Evolutionary conservation across 2,797 vertebrate species (phyloP), one percentile per base, ranked within the genome.

Genomic region (Sebastes iracundus): DNA sequence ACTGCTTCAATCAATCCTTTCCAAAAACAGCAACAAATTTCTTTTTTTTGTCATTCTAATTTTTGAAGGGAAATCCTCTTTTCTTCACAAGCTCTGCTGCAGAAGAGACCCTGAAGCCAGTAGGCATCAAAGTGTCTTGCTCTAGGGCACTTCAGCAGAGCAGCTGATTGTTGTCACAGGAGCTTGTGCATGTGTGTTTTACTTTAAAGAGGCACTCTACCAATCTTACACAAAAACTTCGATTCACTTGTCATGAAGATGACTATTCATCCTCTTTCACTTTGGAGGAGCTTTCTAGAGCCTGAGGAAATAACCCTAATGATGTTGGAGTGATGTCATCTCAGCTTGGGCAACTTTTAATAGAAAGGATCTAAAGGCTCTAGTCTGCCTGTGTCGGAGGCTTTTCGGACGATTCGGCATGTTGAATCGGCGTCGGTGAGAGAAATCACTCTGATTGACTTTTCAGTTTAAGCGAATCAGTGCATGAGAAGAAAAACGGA

Each of bases 141-240:
- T 72, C 20, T 2, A 22, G 58, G 49, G 62, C 53, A 71, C 22
- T 67, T 80, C 56, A 74, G 49, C 74, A 72, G 53, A 67, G 53
- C 59, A 70, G 62, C n/a, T 72, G 61, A 73, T 62, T 64, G 64
- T 72, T 49, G 16, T 59, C 35, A 63, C 28, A 10, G 18, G 8
- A 64, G 35, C 18, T 42, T 25, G 9, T 75, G 42, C 2, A 3
- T 67, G 63, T 58, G 22, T 61, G 7, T 46, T 56, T 32, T 5
- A 7, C 9, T 49, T 25, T 38, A 56, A 62, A 64, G 25, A 55
- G 27, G 16, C 49, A n/a, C 38, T 56, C 32, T 20, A 60, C 22
- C 10, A 7, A 30, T 12, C 30, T 38, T 18, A 67, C 58, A 69
- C 3, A 27, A 33, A 18, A 18, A 30, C 7, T 25, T 62, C 7